Evolutionary conservation across 2,888 invertebrate species (phyloP).

Genomic region (Syritta pipiens): DNA sequence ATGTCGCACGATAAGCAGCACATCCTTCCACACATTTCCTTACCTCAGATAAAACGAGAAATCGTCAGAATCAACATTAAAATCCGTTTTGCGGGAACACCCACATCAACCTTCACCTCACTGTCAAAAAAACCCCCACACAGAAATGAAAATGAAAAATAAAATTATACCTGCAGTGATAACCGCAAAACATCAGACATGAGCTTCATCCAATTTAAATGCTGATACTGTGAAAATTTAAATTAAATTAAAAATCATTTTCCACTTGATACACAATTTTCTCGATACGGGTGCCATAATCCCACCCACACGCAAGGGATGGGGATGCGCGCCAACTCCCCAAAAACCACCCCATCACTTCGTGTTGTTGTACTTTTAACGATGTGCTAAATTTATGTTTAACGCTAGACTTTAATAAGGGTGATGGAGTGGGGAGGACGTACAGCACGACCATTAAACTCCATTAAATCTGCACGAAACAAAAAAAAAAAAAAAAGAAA

Average conservation of each 20-base stretch:
- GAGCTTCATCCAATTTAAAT: conserved; percentile 41
- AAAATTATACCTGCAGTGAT: conserved; percentile 36
- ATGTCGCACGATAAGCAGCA: no score
- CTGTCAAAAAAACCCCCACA: no score
- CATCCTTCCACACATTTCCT: no score
- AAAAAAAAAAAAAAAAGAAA: background rate
- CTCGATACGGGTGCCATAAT: conserved; percentile 7
- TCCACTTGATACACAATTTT: conserved; percentile 44
- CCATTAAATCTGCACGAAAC: conserved; percentile 2
- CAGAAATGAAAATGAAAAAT: background rate
- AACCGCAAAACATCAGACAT: conserved; percentile 27
- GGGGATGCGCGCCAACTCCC: background rate
- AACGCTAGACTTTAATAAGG: conserved; percentile 41
- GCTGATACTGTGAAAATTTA: conserved; percentile 35
- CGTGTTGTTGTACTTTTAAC: conserved; percentile 14
- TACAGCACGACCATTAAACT: conserved; percentile 37
- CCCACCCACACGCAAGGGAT: background rate
- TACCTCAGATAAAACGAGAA: no score
- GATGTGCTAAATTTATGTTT: conserved; percentile 36
- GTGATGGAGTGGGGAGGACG: background rate
- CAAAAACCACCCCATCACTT: background rate
- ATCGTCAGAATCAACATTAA: no score
- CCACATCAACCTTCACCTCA: no score
- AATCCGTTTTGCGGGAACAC: no score
- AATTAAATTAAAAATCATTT: conserved; percentile 56